Evolutionary conservation across 2,888 invertebrate genomes (phyloP), one percentile per base, ranked within the genome.

Genomic region (Polydesmus complanatus): DNA sequence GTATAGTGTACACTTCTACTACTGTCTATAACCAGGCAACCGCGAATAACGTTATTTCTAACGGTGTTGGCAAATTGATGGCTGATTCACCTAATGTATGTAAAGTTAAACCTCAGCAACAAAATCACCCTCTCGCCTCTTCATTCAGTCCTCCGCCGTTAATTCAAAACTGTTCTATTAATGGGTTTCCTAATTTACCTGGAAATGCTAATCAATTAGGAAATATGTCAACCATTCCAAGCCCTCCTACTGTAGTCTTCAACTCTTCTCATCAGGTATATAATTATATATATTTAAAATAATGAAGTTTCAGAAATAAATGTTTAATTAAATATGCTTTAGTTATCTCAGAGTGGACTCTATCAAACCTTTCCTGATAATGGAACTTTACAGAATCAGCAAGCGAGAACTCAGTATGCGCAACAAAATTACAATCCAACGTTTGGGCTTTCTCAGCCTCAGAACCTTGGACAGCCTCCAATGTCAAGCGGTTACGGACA

Each of bases 91-190:
- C 68, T 58, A 74, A 74, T 64, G 72, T 75, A 19, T 73, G 74
- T 67, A 72, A 83, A 80, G 88, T 88, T 69, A 88, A 89, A 74
- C 88, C 88, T 61, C 89, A 91, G 73, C 91, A 89, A 74, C 81
- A 88, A 67, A 88, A 67, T 67, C 65, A 54, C 27, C 73, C 91
- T 88, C 74, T 81, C 88, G 67, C 67, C 61, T 21, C 52, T 27
- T 26, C 50, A 27, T 47, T 27, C 8, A 60, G 52, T 5, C 58
- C 51, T 11, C 47, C 51, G 14, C 27, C 22, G 23, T 8, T 37
- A 14, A 27, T 25, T 23, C 58, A 58, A 25, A 51, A 25, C 21
- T 50, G 61, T 54, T 27, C 58, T 2, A 51, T 59, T 26, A 56
- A 27, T 27, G 54, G 58, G 1, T 54, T 54, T 47, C 54, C 54